A percentile compares a stretch with the other conserved stretches of the same genome.
Conservation (phyloP, 2,888 invertebrate genomes). For the Drosophila putrida region DNA sequence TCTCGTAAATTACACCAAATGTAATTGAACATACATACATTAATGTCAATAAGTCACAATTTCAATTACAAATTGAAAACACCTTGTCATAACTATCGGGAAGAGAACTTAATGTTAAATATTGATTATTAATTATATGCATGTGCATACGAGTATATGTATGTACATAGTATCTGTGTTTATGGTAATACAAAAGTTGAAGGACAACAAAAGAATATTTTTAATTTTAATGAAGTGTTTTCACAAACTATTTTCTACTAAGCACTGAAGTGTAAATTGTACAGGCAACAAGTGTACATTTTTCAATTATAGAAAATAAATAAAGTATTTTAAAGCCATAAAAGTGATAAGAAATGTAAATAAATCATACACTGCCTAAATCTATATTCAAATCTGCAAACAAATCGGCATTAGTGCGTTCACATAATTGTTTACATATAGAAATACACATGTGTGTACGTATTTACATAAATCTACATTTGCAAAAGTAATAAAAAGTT, state of each 20-base stretch:
- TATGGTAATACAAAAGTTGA: neutral
- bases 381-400: neutral
- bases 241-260: too few relatives aligned
- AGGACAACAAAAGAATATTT: neutral
- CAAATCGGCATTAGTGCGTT: neutral
- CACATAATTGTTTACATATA: neutral
- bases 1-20: slow-evolving; percentile 9
- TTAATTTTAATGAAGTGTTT: neutral
- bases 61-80: neutral
- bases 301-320: neutral
- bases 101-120: slow-evolving; percentile 12
- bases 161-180: slow-evolving; percentile 1
- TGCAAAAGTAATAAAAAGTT: neutral
- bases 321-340: neutral
- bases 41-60: slow-evolving; percentile 19
- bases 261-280: neutral
- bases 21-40: slow-evolving; percentile 4
- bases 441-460: neutral
- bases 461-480: neutral
- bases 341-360: slow-evolving; percentile 12
- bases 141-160: neutral
- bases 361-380: slow-evolving; percentile 1
- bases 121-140: slow-evolving; percentile 20
- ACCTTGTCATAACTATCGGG: neutral
- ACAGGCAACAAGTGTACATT: neutral